Evolutionary conservation across 2,888 invertebrate genomes (phyloP).

Genomic region (Parthenolecanium corni): DNA sequence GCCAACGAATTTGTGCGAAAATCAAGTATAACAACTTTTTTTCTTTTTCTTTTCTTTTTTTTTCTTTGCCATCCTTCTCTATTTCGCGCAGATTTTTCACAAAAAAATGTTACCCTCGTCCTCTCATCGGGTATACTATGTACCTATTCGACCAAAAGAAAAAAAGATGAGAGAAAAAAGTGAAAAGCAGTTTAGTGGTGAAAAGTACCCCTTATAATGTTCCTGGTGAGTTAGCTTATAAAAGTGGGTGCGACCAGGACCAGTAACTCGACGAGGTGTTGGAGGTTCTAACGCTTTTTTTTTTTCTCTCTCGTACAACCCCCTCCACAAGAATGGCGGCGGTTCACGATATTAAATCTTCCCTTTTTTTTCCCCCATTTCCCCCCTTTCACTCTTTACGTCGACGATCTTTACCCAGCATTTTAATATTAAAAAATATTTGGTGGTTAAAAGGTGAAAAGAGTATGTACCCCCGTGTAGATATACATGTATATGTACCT

Average conservation of each 20-base stretch:
- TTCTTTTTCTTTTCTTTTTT: background rate
- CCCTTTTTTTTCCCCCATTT: conserved; percentile 1
- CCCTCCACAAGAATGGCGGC: conserved; percentile 23
- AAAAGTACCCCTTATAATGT: conserved; percentile 24
- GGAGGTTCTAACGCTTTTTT: conserved; percentile 21
- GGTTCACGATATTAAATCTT: conserved; percentile 26
- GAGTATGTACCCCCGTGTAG: background rate
- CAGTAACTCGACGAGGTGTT: conserved; percentile 23
- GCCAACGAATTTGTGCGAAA: conserved; percentile 9
- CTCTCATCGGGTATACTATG: too few relatives aligned
- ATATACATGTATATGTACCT: background rate
- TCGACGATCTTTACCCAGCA: conserved; percentile 17
- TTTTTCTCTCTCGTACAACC: background rate
- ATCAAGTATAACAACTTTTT: conserved; percentile 11
- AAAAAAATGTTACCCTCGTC: too few relatives aligned
- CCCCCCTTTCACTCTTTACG: background rate
- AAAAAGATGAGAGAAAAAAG: too few relatives aligned
- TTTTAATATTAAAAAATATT: conserved; percentile 27
- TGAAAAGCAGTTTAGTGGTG: background rate
- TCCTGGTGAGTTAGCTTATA: conserved; percentile 20
- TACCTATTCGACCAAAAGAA: too few relatives aligned
- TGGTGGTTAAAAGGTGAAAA: conserved; percentile 27
- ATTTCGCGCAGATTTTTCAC: too few relatives aligned
- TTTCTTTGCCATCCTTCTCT: too few relatives aligned
- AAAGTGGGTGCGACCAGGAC: conserved; percentile 25